A percentile compares a stretch with the other conserved stretches of the same genome.
Conservation (phyloP, 2,797 vertebrate genomes). For the Fratercula arctica region DNA sequence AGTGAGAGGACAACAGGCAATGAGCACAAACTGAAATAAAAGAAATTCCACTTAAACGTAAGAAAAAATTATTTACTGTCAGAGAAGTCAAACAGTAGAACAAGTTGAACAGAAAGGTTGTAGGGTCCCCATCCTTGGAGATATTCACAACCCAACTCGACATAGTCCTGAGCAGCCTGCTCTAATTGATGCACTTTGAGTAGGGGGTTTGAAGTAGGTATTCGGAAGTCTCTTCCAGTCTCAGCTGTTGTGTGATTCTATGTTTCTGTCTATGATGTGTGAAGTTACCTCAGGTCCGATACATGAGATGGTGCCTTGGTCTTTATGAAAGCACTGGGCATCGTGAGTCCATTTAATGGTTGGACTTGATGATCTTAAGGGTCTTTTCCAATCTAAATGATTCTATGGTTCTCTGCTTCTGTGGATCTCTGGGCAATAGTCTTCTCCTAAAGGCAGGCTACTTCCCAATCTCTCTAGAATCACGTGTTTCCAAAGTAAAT, state of each 20-base stretch:
- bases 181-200: background rate
- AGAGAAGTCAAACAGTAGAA: background rate
- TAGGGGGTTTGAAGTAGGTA: background rate
- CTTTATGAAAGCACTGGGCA: background rate
- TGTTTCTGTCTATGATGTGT: background rate
- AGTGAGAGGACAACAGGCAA: background rate
- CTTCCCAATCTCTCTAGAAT: background rate
- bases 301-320: background rate
- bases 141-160: background rate
- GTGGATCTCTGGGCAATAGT: background rate
- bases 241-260: background rate
- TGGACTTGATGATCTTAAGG: background rate
- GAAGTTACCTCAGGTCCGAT: background rate
- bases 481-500: background rate
- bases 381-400: background rate
- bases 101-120: background rate
- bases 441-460: background rate
- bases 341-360: background rate
- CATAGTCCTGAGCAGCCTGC: background rate
- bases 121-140: background rate
- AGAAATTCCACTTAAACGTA: background rate
- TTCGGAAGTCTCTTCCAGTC: background rate
- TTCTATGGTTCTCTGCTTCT: background rate
- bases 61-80: background rate
- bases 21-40: background rate